Base-by-base conservation (phyloP, 1,140 invertebrate species). In the Cardiocondyla obscurior region DNA sequence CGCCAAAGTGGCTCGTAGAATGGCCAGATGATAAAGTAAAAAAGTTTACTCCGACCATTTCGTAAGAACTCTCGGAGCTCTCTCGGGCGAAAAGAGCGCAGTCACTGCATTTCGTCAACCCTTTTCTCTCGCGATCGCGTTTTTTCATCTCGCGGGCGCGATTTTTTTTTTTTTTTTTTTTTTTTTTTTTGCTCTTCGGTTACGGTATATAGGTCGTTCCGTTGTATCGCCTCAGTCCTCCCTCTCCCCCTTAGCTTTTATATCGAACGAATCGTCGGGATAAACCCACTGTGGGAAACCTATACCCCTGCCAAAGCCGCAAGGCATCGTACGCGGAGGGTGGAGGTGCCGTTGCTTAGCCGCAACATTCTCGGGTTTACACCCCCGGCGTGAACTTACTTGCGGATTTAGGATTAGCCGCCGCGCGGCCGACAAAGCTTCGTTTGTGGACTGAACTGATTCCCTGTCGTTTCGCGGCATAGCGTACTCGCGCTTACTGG, bases 341-440 rank as follows among this genome's bases (percentile, higher is more conserved):
- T 58, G 22, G 46, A 30, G 77, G 46, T 46, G 42, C 44, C 77
- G 49, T 85, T 64, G 87, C 82, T 89, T 84, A 88, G 82, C 87
- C 87, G 87, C 87, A 88, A 88, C 84, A 86, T 89, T 89, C 87
- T 88, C 87, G 87, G 84, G 81, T 89, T 89, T 88, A 88, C 87
- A 88, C 87, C 84, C 53, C 58, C 57, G 81, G 87, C 81, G 86
- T 88, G 81, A 88, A 88, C 87, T 88, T 85, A 76, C 84, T 84
- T 81, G 65, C 67, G 81, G 85, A 87, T 88, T 65, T 76, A 53
- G 86, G 87, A 88, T 88, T 88, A 88, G 83, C 69, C 83, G 42
- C 51, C 83, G 72, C 83, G 72, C 70, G 81, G 85, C 76, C 76
- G 70, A 62, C 70, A 51, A 69, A 85, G 70, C 62, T 87, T 82